Conservation (phyloP, 2,797 vertebrate species). For the Columba guinea region DNA sequence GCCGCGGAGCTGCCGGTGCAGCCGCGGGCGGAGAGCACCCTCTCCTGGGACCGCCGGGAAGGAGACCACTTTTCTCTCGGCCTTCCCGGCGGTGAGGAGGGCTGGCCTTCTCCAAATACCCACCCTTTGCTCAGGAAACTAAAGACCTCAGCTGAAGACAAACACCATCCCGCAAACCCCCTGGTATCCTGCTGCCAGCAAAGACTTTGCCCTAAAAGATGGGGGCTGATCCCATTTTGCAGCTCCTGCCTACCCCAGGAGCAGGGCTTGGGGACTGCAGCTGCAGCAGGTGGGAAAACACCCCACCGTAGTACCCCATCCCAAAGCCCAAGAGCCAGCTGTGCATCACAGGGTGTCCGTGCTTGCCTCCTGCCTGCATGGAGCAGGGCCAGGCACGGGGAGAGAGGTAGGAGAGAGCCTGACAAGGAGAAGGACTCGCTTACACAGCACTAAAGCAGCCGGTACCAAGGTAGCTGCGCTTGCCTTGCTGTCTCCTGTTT, state of each 20-base stretch:
- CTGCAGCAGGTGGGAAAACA: background rate
- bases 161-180: background rate
- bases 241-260: background rate
- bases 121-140: background rate
- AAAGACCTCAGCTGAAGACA: background rate
- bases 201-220: background rate
- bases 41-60: background rate
- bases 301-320: background rate
- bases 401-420: background rate
- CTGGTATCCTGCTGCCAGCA: background rate
- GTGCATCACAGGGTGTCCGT: background rate
- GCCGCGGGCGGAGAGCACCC: background rate
- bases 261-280: background rate
- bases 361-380: background rate
- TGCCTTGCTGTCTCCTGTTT: slow-evolving; percentile 30
- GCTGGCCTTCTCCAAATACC: background rate
- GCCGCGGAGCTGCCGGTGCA: background rate
- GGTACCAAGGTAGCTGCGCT: background rate
- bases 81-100: background rate
- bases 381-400: background rate
- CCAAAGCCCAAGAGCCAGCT: background rate
- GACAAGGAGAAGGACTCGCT: background rate
- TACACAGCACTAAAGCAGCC: background rate
- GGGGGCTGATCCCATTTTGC: background rate
- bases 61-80: background rate